A percentile compares a stretch with the other conserved stretches of the same genome.
Conservation (phyloP, 2,888 invertebrate genomes). For the Rugalucina vietnamica region DNA sequence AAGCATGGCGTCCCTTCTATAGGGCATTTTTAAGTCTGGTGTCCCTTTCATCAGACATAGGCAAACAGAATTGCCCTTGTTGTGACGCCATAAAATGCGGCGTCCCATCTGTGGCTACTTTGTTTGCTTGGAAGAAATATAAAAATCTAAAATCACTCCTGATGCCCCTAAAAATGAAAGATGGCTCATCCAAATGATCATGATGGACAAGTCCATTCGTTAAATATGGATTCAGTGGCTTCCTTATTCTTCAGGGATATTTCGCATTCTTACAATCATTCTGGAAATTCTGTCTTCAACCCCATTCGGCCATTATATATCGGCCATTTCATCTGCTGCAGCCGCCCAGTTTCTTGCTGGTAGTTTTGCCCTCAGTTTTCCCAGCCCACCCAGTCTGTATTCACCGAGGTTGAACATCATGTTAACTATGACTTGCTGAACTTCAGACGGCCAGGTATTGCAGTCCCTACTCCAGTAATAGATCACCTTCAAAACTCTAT, state of each 20-base stretch:
- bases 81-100: too few relatives aligned
- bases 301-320: constrained; percentile 27
- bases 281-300: constrained; percentile 16
- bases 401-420: constrained; percentile 34
- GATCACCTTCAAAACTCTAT: neutral
- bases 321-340: constrained; percentile 31
- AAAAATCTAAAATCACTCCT: too few relatives aligned
- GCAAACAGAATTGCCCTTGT: too few relatives aligned
- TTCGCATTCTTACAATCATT: constrained; percentile 32
- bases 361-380: constrained; percentile 19
- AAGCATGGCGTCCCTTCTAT: too few relatives aligned
- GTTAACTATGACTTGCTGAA: constrained; percentile 31
- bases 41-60: too few relatives aligned
- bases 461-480: neutral
- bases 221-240: too few relatives aligned
- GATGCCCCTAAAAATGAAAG: too few relatives aligned
- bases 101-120: too few relatives aligned
- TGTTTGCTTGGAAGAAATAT: too few relatives aligned
- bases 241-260: neutral
- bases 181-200: too few relatives aligned
- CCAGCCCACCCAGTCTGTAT: neutral
- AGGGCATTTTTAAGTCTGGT: too few relatives aligned
- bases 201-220: too few relatives aligned
- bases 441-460: constrained; percentile 14
- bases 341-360: constrained; percentile 24